phyloP scores from a whole-genome alignment of 1,140 invertebrate genomes.

The Panagrolaimus sp. region DNA sequence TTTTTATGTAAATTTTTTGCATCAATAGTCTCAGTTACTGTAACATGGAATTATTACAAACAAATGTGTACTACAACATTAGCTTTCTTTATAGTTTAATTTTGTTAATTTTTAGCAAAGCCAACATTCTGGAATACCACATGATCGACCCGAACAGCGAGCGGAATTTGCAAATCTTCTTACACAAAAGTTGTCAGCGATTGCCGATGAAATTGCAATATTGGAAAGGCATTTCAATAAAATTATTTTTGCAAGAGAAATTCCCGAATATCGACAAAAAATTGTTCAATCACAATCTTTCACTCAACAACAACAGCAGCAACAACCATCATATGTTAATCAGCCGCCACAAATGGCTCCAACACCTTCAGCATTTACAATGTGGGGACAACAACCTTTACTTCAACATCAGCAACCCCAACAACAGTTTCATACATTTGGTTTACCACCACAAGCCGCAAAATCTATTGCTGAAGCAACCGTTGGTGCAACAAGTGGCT shows the following conservation, averaged over 20 bases:
- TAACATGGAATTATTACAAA: no score
- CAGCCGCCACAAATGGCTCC: neutral
- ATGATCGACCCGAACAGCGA: neutral
- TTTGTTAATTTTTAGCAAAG: no score
- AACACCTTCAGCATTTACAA: neutral
- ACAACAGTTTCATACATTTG: neutral
- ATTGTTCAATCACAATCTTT: no score
- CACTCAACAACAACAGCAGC: neutral
- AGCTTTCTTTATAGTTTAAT: no score
- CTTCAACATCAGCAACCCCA: neutral
- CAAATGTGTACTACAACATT: no score
- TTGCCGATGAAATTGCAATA: neutral
- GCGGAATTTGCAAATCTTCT: conserved; percentile 2
- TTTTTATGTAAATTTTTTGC: no score
- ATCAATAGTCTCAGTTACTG: no score
- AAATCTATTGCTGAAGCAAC: neutral
- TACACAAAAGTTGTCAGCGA: neutral
- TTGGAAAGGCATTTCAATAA: neutral
- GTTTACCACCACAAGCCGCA: neutral
- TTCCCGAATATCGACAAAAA: conserved; percentile 6
- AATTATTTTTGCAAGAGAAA: neutral
- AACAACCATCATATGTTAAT: neutral
- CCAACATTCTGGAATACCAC: neutral
- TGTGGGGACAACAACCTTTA: neutral
- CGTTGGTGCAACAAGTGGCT: neutral